Base-by-base conservation (phyloP, 1,140 invertebrate genomes). In the Halictus rubicundus region DNA sequence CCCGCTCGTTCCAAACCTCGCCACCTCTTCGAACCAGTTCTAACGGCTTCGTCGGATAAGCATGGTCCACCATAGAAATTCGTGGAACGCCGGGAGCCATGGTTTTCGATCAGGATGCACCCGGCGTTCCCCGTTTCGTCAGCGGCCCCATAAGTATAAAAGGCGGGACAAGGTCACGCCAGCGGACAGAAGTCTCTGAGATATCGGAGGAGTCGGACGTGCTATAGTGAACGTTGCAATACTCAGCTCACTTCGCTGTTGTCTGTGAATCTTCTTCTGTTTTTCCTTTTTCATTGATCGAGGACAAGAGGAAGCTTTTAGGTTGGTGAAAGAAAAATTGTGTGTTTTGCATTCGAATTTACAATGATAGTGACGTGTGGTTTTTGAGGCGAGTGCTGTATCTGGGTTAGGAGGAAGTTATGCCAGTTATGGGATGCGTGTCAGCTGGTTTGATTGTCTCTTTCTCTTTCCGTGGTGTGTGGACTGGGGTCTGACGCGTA, bases 101-200 rank as follows among this genome's bases (percentile, higher is more conserved):
- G 21, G 16, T 3, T 63, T 63, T 71, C 46, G 21, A n/a, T 49
- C 61, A 8, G 63, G 68, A 23, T 42, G 72, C 57, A 37, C 37
- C 65, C n/a, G 71, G 7, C 74, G 66, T 63, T 21, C 9, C 10
- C 70, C 57, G 59, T 89, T 89, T 78, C 88, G 49, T 87, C 87
- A 89, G 61, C 10, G 39, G 16, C 21, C 16, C 42, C 25, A 83
- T 86, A 87, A 46, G 68, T 79, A 75, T 86, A 81, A 74, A 91
- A 88, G 90, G 85, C 84, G 89, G 87, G 87, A 78, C 87, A 92
- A 93, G 92, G 92, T 92, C 91, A 92, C 88, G 87, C 91, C 89
- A 74, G 42, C 66, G 78, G 82, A 87, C 88, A 89, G 78, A 89
- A 86, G 85, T 83, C 85, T 85, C 63, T 74, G 83, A 90, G 87